Base-by-base conservation (phyloP, 2,888 invertebrate genomes). In the Thecophora atra region DNA sequence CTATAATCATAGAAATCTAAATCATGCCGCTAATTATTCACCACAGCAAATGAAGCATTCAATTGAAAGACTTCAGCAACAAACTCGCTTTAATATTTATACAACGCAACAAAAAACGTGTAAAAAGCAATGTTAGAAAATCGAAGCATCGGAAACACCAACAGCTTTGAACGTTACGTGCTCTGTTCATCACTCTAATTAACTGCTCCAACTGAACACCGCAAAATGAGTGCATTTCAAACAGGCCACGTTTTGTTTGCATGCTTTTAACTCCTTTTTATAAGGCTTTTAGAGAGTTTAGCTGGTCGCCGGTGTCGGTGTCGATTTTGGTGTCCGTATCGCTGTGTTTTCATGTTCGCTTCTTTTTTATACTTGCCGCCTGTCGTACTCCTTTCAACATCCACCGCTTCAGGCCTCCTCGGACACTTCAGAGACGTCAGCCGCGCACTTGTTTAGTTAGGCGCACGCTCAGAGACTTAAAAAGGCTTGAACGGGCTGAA, bases 151-250 rank as follows among this genome's bases (percentile, higher is more conserved):
- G 47, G 47, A 44, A 44, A 26, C 64, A 64, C 44, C 44, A 44
- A 63, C 24, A 62, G 19, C 42, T 17, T 17, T 6, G 30, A 19
- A 21, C 24, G 17, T 26, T 44, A 26, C 64, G 44, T 17, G 37
- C n/a, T 52, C 37, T 51, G 62, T 63, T 63, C 70, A 62, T 63
- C 70, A 70, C 62, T 70, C 70, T 70, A 70, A 70, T 70, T 70
- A 70, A 63, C 70, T 63, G 70, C 62, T 70, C 63, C 63, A 62
- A 52, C 70, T 70, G 37, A 70, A 70, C 70, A 70, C 62, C 70
- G 30, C 63, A 63, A 37, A 70, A 70, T 52, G 70, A 70, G 70
- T 70, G 70, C 70, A 70, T 70, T 70, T 52, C 70, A 70, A 70
- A 70, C 52, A 70, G 28, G 52, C 70, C 70, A 63, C 70, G 63